Conservation (phyloP, 2,113 vertebrate species). For the Callaeas wilsoni region DNA sequence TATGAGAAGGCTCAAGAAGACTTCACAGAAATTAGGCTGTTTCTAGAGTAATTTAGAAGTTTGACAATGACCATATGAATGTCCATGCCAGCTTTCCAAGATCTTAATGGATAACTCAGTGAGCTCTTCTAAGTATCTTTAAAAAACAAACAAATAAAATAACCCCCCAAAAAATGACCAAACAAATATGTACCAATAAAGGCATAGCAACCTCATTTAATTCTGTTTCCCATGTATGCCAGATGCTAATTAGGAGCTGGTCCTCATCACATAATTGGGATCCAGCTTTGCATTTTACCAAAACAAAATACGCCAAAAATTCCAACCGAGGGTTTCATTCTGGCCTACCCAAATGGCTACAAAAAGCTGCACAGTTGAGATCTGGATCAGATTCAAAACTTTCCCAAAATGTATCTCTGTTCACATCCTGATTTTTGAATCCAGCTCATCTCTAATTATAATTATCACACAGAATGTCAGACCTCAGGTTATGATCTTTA, state of each 20-base stretch:
- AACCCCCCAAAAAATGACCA: not conserved
- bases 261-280: not conserved
- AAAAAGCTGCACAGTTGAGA: not conserved
- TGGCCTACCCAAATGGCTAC: not conserved
- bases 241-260: not conserved
- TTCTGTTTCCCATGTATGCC: not conserved
- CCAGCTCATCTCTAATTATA: constrained; percentile 37
- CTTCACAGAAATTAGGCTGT: not conserved
- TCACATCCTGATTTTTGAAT: constrained; percentile 24
- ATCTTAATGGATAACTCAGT: not conserved
- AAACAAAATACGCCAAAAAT: no score
- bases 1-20: not conserved
- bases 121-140: not conserved
- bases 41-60: not conserved
- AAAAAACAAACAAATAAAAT: not conserved
- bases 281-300: not conserved
- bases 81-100: not conserved
- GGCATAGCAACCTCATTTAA: not conserved
- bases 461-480: constrained; percentile 38
- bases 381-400: constrained; percentile 23
- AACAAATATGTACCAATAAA: not conserved
- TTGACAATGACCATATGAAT: not conserved
- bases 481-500: constrained; percentile 57
- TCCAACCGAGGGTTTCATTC: not conserved
- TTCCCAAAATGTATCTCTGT: not conserved